Base-by-base conservation (phyloP, 1,140 invertebrate genomes). In the Hylaeus anthracinus region DNA sequence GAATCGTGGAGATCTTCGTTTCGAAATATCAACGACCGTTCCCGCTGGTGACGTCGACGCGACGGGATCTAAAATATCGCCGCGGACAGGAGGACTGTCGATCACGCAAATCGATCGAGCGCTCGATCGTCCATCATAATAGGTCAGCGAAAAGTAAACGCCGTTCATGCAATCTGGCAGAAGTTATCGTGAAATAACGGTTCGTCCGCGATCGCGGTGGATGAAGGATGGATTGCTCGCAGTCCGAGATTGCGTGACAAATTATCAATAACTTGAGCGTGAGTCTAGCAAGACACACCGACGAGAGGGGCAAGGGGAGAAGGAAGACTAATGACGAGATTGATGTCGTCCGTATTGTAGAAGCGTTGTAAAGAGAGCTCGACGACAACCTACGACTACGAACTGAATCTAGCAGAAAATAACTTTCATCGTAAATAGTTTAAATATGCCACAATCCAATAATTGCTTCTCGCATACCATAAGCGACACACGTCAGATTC, bases 251-350 rank as follows among this genome's bases (percentile, higher is more conserved):
- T 80, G 73, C 66, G 82, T 89, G 88, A 89, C 86, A 89, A 89
- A 89, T 89, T 89, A 89, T 89, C 88, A 89, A 88, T 89, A 89
- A 89, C 85, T 87, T 85, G 69, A 74, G 73, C 78, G 48, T 67
- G 76, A 87, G 82, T 88, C 79, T 76, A 82, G 78, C 87, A 83
- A 81, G 75, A 85, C 78, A 77, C 87, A 86, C 73, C 84, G 83
- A 85, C 87, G 45, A 63, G 88, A 82, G 83, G 81, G 69, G 86
- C 75, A 66, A 70, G 78, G 84, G 88, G 81, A 88, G 84, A 82
- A 84, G 86, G 88, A 89, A 86, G 89, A 82, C 88, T 88, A 91
- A 90, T 90, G 88, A 91, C 85, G 87, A 90, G 89, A 87, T 90
- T 88, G 86, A 87, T 87, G 86, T 84, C 81, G 81, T 72, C 65